Conservation (phyloP, 2,888 invertebrate species). For the Gryllus longicercus region DNA sequence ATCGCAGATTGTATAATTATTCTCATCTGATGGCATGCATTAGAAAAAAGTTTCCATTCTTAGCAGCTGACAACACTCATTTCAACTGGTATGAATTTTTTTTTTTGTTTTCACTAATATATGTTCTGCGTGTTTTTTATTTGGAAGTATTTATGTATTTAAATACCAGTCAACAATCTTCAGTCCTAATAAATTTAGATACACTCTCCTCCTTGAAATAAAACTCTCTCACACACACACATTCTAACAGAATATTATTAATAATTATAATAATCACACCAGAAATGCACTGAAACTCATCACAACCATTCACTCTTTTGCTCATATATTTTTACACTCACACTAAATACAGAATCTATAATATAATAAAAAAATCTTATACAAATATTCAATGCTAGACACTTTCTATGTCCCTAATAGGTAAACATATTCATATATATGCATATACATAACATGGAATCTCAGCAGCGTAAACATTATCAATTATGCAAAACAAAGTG, state of each 20-base stretch:
- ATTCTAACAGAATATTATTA: neutral
- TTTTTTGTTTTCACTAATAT: neutral
- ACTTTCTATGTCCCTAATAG: conserved; percentile 19
- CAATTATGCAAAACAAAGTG: neutral
- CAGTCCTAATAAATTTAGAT: neutral
- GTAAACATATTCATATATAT: conserved; percentile 23
- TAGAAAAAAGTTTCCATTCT: conserved; percentile 17
- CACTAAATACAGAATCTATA: conserved; percentile 12
- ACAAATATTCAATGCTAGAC: conserved; percentile 19
- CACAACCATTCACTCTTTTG: neutral
- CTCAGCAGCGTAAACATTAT: neutral
- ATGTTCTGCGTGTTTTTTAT: neutral
- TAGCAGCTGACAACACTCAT: neutral
- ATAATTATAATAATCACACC: neutral
- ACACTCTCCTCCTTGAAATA: neutral
- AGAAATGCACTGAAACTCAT: neutral
- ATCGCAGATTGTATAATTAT: conserved; percentile 3
- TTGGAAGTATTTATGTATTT: conserved; percentile 17
- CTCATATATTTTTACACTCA: neutral
- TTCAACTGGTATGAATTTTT: neutral
- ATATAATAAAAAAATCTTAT: conserved; percentile 20
- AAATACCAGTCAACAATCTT: conserved; percentile 17
- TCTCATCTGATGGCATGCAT: conserved; percentile 11
- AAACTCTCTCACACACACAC: neutral
- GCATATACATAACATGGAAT: conserved; percentile 12